Evolutionary conservation across 2,888 invertebrate genomes (phyloP).

Genomic region (Caenorhabditis sp.): DNA sequence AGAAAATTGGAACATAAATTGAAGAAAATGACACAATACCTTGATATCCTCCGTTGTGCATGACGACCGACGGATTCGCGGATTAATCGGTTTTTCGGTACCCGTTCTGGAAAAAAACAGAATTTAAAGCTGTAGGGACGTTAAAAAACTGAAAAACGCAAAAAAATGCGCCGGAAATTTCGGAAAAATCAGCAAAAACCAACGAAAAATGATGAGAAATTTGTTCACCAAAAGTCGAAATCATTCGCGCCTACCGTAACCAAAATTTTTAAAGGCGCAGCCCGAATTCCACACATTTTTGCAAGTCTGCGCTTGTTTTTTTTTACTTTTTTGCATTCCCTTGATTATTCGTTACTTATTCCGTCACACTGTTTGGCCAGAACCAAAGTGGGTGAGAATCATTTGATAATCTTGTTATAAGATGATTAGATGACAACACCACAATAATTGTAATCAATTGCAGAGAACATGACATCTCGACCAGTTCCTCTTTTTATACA

Average conservation of each 20-base stretch:
- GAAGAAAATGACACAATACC: neutral
- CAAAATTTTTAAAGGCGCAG: constrained; percentile 1
- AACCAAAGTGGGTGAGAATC: too few species aligned
- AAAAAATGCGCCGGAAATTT: too few species aligned
- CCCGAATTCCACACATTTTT: neutral
- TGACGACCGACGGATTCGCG: neutral
- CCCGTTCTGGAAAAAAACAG: neutral
- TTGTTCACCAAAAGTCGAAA: neutral
- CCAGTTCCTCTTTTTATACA: constrained; percentile 19
- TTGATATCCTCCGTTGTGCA: constrained; percentile 3
- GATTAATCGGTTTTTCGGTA: neutral
- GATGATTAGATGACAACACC: constrained; percentile 29
- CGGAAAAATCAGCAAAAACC: neutral
- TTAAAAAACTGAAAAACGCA: too few species aligned
- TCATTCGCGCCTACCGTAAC: neutral
- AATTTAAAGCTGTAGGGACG: neutral
- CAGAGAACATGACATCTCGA: constrained; percentile 17
- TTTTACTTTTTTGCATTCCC: neutral
- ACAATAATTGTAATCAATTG: constrained; percentile 55
- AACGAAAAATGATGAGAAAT: constrained; percentile 17
- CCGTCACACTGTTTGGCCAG: constrained; percentile 1
- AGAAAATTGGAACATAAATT: too few species aligned
- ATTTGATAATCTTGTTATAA: constrained; percentile 30
- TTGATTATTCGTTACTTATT: too few species aligned
- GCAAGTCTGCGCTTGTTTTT: neutral